phyloP scores from a whole-genome alignment of 2,888 invertebrate species.

The Drosophila kokeensis region DNA sequence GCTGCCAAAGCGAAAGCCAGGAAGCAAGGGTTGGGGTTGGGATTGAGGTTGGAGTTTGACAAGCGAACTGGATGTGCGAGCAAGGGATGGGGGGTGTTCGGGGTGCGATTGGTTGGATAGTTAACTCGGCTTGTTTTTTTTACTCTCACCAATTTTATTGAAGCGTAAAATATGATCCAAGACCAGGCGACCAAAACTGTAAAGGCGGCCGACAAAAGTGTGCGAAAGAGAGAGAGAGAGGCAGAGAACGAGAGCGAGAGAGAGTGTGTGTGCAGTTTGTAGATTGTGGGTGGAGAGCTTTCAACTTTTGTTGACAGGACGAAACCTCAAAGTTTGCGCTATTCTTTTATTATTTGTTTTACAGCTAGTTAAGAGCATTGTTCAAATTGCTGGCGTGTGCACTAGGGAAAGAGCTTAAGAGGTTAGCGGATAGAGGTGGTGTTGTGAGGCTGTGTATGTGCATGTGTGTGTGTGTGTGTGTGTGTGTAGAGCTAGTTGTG shows the following conservation, averaged over 20 bases:
- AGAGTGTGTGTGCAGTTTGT: neutral
- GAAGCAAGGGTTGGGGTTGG: constrained; percentile 3
- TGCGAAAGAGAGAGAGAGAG: neutral
- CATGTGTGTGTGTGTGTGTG: neutral
- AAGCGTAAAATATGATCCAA: constrained; percentile 76
- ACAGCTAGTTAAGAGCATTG: constrained; percentile 78
- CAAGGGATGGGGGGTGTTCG: neutral
- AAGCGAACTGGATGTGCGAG: neutral
- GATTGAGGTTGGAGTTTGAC: constrained; percentile 3
- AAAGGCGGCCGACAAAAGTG: constrained; percentile 33
- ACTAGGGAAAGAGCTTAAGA: constrained; percentile 2
- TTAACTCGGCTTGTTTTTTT: constrained; percentile 36
- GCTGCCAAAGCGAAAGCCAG: constrained; percentile 27
- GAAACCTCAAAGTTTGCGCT: constrained; percentile 76
- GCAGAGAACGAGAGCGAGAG: neutral
- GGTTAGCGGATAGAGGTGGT: neutral
- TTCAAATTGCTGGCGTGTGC: constrained; percentile 63
- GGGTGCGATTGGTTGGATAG: constrained; percentile 39
- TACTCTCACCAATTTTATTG: constrained; percentile 70
- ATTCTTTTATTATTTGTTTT: constrained; percentile 76
- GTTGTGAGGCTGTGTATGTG: neutral
- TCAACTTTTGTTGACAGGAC: constrained; percentile 75
- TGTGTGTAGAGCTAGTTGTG: neutral
- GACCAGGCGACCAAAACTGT: constrained; percentile 41
- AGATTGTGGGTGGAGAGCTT: constrained; percentile 32